Conservation (phyloP, 1,140 invertebrate species). For the Drosophila busckii region DNA sequence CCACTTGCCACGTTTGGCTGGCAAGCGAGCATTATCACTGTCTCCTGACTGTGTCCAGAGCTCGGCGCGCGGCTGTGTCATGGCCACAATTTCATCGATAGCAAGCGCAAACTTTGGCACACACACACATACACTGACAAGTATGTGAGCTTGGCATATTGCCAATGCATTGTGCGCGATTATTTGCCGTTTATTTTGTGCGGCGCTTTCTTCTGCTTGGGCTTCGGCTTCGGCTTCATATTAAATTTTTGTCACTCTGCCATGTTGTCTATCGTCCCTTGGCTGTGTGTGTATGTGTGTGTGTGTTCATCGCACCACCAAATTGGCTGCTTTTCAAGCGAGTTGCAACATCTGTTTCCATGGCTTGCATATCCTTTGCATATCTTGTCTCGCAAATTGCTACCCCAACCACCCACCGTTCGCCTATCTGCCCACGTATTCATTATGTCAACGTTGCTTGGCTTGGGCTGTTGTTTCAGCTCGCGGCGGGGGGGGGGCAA, state of each 20-base stretch:
- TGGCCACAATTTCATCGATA: constrained; percentile 73
- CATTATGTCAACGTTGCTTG: constrained; percentile 62
- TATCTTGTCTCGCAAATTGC: constrained; percentile 70
- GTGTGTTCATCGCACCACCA: constrained; percentile 30
- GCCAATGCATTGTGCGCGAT: constrained; percentile 78
- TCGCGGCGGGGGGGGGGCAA: neutral
- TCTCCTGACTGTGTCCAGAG: neutral
- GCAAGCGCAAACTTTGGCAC: constrained; percentile 37
- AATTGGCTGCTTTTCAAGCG: constrained; percentile 79
- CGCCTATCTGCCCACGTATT: constrained; percentile 24
- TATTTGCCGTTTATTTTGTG: constrained; percentile 76
- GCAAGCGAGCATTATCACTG: constrained; percentile 35
- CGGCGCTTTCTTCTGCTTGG: constrained; percentile 43
- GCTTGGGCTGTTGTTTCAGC: constrained; percentile 8
- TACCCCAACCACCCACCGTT: constrained; percentile 16
- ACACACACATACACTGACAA: constrained; percentile 11
- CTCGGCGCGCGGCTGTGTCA: constrained; percentile 15
- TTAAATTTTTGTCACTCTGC: constrained; percentile 78
- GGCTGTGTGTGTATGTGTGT: neutral
- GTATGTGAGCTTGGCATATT: constrained; percentile 48
- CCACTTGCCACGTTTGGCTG: constrained; percentile 37
- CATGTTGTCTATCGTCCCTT: constrained; percentile 61
- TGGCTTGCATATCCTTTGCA: constrained; percentile 64
- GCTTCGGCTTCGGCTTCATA: constrained; percentile 44
- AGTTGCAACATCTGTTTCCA: constrained; percentile 77